Conservation (phyloP, 2,113 vertebrate species). For the Phaethornis superciliosus region DNA sequence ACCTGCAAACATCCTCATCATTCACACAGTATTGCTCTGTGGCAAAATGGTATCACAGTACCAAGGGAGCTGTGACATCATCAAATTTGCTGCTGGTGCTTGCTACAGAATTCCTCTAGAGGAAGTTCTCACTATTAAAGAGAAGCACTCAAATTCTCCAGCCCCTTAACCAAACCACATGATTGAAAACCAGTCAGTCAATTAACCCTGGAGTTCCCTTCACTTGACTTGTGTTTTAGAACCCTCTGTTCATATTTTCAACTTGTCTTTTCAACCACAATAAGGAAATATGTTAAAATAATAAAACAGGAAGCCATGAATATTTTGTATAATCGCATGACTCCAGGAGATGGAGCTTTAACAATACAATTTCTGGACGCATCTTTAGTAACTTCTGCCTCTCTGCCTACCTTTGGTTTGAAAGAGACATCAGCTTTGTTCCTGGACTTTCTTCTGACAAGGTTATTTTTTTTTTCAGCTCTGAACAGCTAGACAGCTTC, state of each 20-base stretch:
- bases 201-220: accelerated
- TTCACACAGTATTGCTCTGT: background rate
- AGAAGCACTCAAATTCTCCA: background rate
- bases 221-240: background rate
- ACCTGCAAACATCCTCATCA: background rate
- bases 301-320: background rate
- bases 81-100: background rate
- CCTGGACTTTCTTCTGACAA: background rate
- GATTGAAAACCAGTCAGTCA: background rate
- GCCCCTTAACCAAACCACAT: accelerated
- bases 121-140: background rate
- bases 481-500: background rate
- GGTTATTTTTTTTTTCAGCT: accelerated
- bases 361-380: background rate
- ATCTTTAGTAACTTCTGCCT: background rate
- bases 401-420: background rate
- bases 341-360: constrained; percentile 34
- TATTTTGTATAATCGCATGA: constrained; percentile 11
- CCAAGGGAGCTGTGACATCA: background rate
- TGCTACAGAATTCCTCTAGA: background rate
- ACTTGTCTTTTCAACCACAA: background rate
- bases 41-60: background rate
- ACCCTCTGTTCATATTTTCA: background rate
- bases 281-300: background rate
- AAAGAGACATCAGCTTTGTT: background rate